These are phyloP conservation scores for Thripadectes ignobilis DNA, from an alignment of 2,797 vertebrate species.

Conservation along the genomic window DNA sequence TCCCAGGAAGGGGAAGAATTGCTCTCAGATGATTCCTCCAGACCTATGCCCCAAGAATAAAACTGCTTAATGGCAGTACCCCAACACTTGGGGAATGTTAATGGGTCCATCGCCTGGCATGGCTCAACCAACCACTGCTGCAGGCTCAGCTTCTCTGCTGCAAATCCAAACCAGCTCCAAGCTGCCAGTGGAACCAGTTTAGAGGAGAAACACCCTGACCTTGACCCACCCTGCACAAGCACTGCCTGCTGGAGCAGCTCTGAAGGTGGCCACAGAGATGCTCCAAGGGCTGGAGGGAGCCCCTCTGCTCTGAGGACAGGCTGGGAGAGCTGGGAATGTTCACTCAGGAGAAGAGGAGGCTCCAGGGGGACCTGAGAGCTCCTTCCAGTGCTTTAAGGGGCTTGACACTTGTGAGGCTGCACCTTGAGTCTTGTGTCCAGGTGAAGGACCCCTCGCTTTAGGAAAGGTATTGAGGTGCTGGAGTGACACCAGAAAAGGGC, in stretches of 20 bases:
- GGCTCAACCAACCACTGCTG: background rate
- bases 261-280: rapidly evolving
- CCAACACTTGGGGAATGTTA: background rate
- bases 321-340: background rate
- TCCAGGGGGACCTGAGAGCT: background rate
- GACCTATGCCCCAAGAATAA: background rate
- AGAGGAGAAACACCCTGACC: background rate
- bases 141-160: background rate
- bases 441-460: background rate
- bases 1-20: background rate
- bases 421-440: background rate
- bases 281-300: background rate
- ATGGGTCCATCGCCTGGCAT: background rate
- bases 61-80: background rate
- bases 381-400: background rate
- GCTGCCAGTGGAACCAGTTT: background rate
- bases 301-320: background rate
- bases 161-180: background rate
- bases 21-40: background rate
- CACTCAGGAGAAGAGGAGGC: background rate
- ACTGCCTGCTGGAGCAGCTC: background rate
- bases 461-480: background rate
- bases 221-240: background rate
- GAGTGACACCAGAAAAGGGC: background rate
- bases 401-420: background rate